phyloP scores from a whole-genome alignment of 2,797 vertebrate species.

The Martes flavigula region DNA sequence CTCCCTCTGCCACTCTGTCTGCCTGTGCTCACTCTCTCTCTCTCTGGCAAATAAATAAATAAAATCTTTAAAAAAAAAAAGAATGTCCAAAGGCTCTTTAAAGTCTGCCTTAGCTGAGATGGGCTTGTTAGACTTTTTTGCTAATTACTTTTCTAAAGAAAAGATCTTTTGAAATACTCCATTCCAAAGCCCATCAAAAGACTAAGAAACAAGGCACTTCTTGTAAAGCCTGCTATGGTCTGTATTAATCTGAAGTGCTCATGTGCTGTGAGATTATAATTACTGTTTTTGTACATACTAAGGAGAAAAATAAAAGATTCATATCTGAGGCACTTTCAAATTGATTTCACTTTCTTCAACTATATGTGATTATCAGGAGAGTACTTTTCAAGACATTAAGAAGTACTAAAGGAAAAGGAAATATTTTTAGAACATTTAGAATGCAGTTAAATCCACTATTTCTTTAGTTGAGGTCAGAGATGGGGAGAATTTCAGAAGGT shows the following conservation, averaged over 20 bases:
- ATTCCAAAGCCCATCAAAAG: conserved; percentile 13
- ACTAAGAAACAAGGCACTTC: neutral
- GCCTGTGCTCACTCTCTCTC: too few relatives aligned
- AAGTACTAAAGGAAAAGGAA: conserved; percentile 4
- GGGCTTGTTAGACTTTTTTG: neutral
- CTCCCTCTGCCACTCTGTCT: too few relatives aligned
- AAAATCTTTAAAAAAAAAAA: too few relatives aligned
- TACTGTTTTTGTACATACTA: neutral
- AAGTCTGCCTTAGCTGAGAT: neutral
- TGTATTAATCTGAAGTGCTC: neutral
- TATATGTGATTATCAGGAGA: neutral
- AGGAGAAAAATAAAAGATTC: neutral
- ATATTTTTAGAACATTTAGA: conserved; percentile 11
- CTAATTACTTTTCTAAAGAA: neutral
- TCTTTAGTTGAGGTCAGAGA: neutral
- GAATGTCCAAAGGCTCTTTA: neutral
- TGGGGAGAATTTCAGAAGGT: neutral
- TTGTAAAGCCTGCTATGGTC: neutral
- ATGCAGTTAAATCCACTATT: neutral
- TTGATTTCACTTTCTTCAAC: neutral
- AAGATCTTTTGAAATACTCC: neutral
- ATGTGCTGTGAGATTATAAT: neutral
- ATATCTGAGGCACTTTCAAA: neutral
- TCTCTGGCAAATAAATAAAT: too few relatives aligned
- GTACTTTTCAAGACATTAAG: neutral